Evolutionary conservation across 1,140 invertebrate species (phyloP), one percentile per base, ranked within the genome.

Genomic region (Sminthurides bifidus): DNA sequence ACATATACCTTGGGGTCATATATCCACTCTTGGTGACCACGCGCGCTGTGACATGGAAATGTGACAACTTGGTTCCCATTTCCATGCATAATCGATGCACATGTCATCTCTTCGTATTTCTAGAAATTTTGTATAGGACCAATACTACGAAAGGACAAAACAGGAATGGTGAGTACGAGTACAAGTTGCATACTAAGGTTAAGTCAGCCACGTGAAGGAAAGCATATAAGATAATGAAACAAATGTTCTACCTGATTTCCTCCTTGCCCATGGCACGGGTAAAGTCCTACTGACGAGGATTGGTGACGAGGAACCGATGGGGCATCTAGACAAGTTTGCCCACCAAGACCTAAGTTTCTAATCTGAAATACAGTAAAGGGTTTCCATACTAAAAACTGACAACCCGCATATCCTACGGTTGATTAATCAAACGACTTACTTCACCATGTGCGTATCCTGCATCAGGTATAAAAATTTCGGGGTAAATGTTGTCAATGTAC

Each of bases 401-500:
- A 35, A 10, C 10, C n/a, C n/a, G 10, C n/a, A 10, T 35, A n/a
- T 10, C 10, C 10, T 35, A 35, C 10, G 10, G 33, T 35, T 35
- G 33, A 10, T 35, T 35, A 35, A 10, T n/a, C 10, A 10, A 35
- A 10, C n/a, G 10, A 31, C 21, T 26, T 30, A 55, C 54, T 33
- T 95, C 92, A 69, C 92, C 92, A 26, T 95, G 73, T 69, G 92
- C 93, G 68, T 87, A 90, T 70, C 93, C 95, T 67, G 95, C 89
- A 56, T 94, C 70, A 23, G 92, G 93, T 87, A 96, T 93, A 67
- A 93, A 91, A 43, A 91, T 90, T 72, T 96, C 91, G 0, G 92
- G 92, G 74, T 96, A 98, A 37, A 98, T 84, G 72, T 96, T 93
- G 71, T 96, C 85, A 67, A 98, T 74, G 72, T 94, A 98, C 94